phyloP scores from a whole-genome alignment of 2,797 vertebrate species.

The Philypnodon macrostomus region DNA sequence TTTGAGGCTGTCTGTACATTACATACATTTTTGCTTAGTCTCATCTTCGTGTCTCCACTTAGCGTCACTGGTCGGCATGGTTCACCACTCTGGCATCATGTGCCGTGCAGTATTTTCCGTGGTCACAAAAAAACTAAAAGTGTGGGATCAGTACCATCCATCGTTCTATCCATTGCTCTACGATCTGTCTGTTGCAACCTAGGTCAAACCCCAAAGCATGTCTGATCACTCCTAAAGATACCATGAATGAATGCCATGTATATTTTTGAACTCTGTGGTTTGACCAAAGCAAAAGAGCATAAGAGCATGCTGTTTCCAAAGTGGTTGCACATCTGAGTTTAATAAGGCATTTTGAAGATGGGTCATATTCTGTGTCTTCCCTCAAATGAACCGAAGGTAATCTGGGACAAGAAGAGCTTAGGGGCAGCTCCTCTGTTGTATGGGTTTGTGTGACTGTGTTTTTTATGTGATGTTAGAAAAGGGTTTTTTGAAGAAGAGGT shows the following conservation, averaged over 20 bases:
- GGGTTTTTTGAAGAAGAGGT: conserved; percentile 23
- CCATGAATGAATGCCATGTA: conserved; percentile 22
- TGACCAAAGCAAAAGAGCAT: conserved; percentile 57
- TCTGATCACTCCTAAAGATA: conserved; percentile 59
- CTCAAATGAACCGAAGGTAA: conserved; percentile 66
- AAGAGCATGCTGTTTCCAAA: conserved; percentile 54
- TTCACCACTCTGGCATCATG: conserved; percentile 39
- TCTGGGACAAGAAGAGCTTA: conserved; percentile 52
- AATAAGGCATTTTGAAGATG: conserved; percentile 61
- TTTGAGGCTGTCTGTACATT: conserved; percentile 16
- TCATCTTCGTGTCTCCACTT: conserved; percentile 36
- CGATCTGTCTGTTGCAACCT: conserved; percentile 39
- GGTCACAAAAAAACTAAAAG: conserved; percentile 53
- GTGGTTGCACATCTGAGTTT: conserved; percentile 66
- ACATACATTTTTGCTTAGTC: conserved; percentile 30
- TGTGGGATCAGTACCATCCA: conserved; percentile 52
- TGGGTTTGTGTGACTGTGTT: conserved; percentile 21
- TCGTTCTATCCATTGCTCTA: conserved; percentile 32
- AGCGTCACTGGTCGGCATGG: conserved; percentile 46
- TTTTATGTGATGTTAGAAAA: conserved; percentile 33
- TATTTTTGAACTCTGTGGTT: conserved; percentile 42
- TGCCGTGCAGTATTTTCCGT: conserved; percentile 47
- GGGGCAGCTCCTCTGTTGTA: conserved; percentile 40
- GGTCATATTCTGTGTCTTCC: conserved; percentile 65
- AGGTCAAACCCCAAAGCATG: conserved; percentile 60